Percentiles rank a stretch among this genome's conserved stretches.
These are phyloP conservation scores for Oryzias woworae DNA, from an alignment of 2,113 vertebrate species.

Conservation along the genomic window DNA sequence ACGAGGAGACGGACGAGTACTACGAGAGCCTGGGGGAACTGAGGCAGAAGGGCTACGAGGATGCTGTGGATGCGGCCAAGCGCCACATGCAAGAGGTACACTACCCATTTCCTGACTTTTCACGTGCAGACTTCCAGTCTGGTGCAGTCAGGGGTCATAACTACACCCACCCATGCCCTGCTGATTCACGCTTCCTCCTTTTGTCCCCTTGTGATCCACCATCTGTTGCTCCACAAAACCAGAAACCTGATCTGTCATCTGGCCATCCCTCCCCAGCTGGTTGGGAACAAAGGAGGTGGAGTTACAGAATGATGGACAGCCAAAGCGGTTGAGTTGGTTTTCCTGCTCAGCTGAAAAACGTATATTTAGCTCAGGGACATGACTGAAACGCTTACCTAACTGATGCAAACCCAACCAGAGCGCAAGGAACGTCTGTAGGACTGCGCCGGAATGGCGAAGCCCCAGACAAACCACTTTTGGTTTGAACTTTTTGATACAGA, in stretches of 20 bases:
- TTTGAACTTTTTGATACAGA: no score
- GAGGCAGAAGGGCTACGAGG: constrained; percentile 92
- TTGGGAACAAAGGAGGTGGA: constrained; percentile 63
- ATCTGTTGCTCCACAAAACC: constrained; percentile 71
- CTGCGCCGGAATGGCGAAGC: no score
- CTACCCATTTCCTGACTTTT: not conserved
- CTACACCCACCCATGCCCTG: constrained; percentile 23
- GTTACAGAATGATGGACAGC: constrained; percentile 36
- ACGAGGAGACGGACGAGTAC: constrained; percentile 92
- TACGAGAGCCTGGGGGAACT: constrained; percentile 96
- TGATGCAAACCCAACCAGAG: no score
- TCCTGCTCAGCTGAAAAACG: constrained; percentile 8
- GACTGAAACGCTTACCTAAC: no score
- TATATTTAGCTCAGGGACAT: constrained; percentile 7
- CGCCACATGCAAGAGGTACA: constrained; percentile 89
- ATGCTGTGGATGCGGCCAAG: constrained; percentile 87
- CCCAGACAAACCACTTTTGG: no score
- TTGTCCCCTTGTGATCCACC: constrained; percentile 57
- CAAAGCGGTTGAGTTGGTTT: constrained; percentile 35
- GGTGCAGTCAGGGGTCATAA: constrained; percentile 9
- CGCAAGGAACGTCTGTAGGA: no score
- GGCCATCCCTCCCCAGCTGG: constrained; percentile 56
- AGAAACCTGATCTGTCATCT: constrained; percentile 60
- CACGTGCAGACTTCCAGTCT: not conserved
- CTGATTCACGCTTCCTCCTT: constrained; percentile 52